phyloP scores from a whole-genome alignment of 2,888 invertebrate species.

The Atethmia centrago region DNA sequence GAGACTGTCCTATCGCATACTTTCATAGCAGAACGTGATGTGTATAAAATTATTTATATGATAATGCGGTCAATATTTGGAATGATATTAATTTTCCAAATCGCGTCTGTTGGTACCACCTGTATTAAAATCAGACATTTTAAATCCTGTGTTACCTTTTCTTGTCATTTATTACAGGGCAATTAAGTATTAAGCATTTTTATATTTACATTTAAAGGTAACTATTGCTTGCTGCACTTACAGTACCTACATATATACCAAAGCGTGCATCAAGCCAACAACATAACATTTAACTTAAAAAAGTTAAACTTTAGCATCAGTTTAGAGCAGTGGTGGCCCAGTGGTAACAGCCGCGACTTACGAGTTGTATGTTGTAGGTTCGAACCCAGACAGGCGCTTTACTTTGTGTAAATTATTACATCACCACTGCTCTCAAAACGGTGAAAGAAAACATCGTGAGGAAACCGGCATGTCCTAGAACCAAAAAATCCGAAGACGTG shows the following conservation, averaged over 20 bases:
- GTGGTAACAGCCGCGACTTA: too few relatives aligned
- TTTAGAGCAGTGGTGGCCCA: too few relatives aligned
- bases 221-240: too few relatives aligned
- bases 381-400: too few relatives aligned
- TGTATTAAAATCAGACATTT: too few relatives aligned
- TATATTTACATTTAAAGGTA: not conserved
- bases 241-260: not conserved
- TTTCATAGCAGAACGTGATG: slow-evolving; percentile 56
- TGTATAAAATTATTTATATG: slow-evolving; percentile 42
- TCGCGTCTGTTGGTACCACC: not conserved
- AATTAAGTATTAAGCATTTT: not conserved
- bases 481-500: too few relatives aligned
- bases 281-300: not conserved
- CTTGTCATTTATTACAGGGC: not conserved
- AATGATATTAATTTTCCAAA: not conserved
- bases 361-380: too few relatives aligned
- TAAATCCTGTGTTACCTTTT: not conserved
- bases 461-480: too few relatives aligned
- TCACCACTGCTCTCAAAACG: too few relatives aligned
- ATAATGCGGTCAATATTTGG: slow-evolving; percentile 40
- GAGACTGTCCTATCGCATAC: slow-evolving; percentile 50
- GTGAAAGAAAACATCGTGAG: too few relatives aligned
- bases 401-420: too few relatives aligned
- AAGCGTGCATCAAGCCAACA: not conserved
- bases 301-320: not conserved